Base-by-base conservation (phyloP, 2,888 invertebrate species). In the Bellardia bayeri region DNA sequence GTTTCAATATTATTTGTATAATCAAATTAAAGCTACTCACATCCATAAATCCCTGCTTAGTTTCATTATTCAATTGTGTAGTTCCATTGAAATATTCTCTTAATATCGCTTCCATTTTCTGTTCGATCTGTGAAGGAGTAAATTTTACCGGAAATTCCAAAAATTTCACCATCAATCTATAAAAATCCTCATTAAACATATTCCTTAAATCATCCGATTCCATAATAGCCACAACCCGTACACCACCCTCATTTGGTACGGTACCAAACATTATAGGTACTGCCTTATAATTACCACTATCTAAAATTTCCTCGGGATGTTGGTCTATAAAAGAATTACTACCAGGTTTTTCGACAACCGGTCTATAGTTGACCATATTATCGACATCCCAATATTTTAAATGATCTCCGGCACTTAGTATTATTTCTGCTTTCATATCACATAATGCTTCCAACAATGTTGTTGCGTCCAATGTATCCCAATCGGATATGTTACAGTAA, bases 381-480 rank as follows among this genome's bases (percentile, higher is more conserved):
- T 95, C 95, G 6, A 94, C 92, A 56, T 93, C 91, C 94, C 95
- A 95, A 87, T 94, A 94, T 89, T 58, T 58, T 58, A 58, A 58
- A 94, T 94, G 58, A 95, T 94, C 7, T 94, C 88, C 33, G 95
- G 90, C 9, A 87, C 30, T 11, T 1, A 58, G 56, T 23, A 58
- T 1, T 11, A 30, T 90, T 2, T 89, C 79, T 2, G 93, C 94
- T 83, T 94, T 92, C 0, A 94, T 90, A 2, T 90, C 87, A 42
- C 94, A 91, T 45, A 95, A 89, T 16, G 94, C 94, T 1, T 92
- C 90, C 0, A 94, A 90, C 54, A 95, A 81, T 37, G 91, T 90
- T 2, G 89, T 87, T 0, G 93, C 93, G 56, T 92, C 91, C n/a
- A 92, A 82, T 1, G 63, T 82, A 3, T 89, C 75, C 56, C 56